Evolutionary conservation across 2,888 invertebrate species (phyloP).

Genomic region (Phanerotoma sp.): DNA sequence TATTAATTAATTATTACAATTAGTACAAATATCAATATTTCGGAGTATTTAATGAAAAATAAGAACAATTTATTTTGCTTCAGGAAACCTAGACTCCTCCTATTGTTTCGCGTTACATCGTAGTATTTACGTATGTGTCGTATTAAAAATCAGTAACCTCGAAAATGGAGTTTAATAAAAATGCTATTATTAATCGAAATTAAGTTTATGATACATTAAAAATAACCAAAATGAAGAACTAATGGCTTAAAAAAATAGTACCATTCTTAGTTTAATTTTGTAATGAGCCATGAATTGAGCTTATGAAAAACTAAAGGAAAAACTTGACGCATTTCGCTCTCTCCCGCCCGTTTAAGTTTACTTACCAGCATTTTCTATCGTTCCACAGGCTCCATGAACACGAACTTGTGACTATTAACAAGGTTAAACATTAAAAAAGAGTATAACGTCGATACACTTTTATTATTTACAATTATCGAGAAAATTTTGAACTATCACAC

Average conservation of each 20-base stretch:
- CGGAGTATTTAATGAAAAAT: not conserved
- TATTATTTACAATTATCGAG: not conserved
- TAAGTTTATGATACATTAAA: not conserved
- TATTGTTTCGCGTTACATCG: not conserved
- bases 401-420: slow-evolving; percentile 21
- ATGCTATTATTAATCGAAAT: not conserved
- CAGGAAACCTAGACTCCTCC: not conserved
- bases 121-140: slow-evolving; percentile 2
- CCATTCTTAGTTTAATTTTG: not conserved
- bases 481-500: not conserved
- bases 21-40: slow-evolving; percentile 6
- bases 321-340: slow-evolving; percentile 16
- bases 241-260: not conserved
- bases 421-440: slow-evolving; percentile 7
- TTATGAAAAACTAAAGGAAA: not conserved
- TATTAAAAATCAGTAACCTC: slow-evolving; percentile 5
- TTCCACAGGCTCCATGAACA: slow-evolving; percentile 44
- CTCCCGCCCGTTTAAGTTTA: slow-evolving; percentile 46
- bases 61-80: not conserved
- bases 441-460: not conserved
- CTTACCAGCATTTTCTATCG: slow-evolving; percentile 53
- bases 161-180: not conserved
- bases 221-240: not conserved
- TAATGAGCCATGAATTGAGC: not conserved
- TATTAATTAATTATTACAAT: too few relatives aligned